A percentile compares a stretch with the other conserved stretches of the same genome.
These are phyloP conservation scores for Artemia sinica DNA, from an alignment of 2,888 invertebrate genomes.

Conservation along the genomic window DNA sequence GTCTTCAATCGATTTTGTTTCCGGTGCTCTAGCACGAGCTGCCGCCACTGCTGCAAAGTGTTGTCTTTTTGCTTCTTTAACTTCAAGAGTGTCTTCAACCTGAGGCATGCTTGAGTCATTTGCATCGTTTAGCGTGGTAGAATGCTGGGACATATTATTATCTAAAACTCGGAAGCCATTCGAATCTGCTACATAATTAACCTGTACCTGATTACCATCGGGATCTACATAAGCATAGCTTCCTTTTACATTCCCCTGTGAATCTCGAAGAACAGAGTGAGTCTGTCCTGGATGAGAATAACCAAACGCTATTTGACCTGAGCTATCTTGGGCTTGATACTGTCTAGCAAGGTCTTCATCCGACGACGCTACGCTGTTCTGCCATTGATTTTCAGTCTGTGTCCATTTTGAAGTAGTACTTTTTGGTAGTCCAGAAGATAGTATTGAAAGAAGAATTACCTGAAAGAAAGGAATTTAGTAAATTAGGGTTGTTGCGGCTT, in stretches of 20 bases:
- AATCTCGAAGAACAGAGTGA: conserved; percentile 28
- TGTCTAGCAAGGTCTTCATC: conserved; percentile 17
- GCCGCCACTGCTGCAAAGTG: conserved; percentile 8
- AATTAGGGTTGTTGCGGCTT: too few relatives aligned
- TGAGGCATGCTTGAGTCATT: background rate
- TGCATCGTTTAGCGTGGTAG: conserved; percentile 27
- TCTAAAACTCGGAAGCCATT: conserved; percentile 34
- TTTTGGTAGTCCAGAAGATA: too few relatives aligned
- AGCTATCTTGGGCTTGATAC: conserved; percentile 28
- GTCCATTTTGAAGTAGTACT: too few relatives aligned
- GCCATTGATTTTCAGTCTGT: too few relatives aligned
- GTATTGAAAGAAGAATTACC: too few relatives aligned
- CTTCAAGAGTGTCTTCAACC: background rate
- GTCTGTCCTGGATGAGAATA: conserved; percentile 27
- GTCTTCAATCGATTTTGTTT: background rate
- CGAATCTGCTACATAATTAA: conserved; percentile 35
- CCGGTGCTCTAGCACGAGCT: background rate
- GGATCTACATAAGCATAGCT: conserved; percentile 35
- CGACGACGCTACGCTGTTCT: too few relatives aligned
- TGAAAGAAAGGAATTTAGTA: too few relatives aligned
- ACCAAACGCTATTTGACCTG: conserved; percentile 33
- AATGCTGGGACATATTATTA: conserved; percentile 25
- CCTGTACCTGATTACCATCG: conserved; percentile 31
- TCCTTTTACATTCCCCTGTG: conserved; percentile 33
- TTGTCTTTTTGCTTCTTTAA: background rate